phyloP scores from a whole-genome alignment of 2,797 vertebrate genomes.

The Pangasius mekongensis region DNA sequence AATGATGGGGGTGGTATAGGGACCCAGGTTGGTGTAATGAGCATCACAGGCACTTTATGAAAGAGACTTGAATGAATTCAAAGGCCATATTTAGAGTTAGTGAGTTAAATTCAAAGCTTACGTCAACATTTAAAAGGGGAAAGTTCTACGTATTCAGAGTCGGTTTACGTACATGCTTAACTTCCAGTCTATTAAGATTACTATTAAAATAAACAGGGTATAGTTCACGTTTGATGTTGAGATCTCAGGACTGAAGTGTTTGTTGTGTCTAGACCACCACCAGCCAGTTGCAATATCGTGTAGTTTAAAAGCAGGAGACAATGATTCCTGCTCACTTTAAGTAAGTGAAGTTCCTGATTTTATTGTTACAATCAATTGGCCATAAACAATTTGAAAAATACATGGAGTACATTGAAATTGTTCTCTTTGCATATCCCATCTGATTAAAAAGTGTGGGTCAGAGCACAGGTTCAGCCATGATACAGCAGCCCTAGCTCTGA shows the following conservation, averaged over 20 bases:
- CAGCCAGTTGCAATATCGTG: not conserved
- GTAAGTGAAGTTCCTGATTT: too few relatives aligned
- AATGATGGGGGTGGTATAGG: not conserved
- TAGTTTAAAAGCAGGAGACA: not conserved
- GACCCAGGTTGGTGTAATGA: not conserved
- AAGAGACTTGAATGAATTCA: not conserved
- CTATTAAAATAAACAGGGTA: not conserved
- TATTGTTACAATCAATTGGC: too few relatives aligned
- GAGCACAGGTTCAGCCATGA: too few relatives aligned
- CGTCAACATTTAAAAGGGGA: not conserved
- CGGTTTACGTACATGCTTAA: not conserved
- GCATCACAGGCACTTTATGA: not conserved
- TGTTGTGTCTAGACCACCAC: not conserved
- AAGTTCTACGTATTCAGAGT: not conserved
- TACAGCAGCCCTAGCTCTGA: too few relatives aligned
- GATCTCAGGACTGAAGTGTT: not conserved
- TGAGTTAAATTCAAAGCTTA: not conserved
- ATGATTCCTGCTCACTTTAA: too few relatives aligned
- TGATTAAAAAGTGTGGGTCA: too few relatives aligned
- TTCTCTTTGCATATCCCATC: too few relatives aligned
- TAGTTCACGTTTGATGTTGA: not conserved
- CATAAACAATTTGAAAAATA: too few relatives aligned
- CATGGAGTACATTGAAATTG: too few relatives aligned
- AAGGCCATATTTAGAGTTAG: not conserved
- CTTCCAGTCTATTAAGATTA: not conserved